phyloP scores from a whole-genome alignment of 2,797 vertebrate species.

The Myotis vivesi region DNA sequence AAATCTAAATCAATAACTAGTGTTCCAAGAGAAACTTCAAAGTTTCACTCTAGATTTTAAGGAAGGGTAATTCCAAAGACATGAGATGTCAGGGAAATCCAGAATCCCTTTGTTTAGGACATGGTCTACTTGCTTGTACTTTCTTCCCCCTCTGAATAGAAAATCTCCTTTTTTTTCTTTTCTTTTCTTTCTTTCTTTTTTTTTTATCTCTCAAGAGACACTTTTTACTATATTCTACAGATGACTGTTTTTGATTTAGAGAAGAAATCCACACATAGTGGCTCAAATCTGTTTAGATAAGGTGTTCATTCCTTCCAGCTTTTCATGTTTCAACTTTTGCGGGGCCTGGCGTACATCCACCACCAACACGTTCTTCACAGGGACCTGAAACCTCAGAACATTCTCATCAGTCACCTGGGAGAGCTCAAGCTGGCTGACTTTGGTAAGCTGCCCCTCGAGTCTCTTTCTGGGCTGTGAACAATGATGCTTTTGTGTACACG shows the following conservation, averaged over 20 bases:
- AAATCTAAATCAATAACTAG: constrained; percentile 62
- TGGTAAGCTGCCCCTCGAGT: constrained; percentile 82
- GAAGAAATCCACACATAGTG: constrained; percentile 55
- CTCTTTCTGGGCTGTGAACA: constrained; percentile 56
- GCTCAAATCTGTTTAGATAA: constrained; percentile 65
- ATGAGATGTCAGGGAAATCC: constrained; percentile 39
- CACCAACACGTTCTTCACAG: constrained; percentile 91
- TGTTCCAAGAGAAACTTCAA: constrained; percentile 60
- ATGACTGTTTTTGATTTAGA: constrained; percentile 74
- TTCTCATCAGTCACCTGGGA: constrained; percentile 94
- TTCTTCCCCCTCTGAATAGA: not conserved
- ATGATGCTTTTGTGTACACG: constrained; percentile 49
- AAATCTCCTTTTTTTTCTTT: not conserved
- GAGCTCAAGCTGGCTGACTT: constrained; percentile 96
- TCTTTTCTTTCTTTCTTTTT: not conserved
- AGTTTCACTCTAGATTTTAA: constrained; percentile 58
- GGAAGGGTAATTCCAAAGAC: constrained; percentile 55
- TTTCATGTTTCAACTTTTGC: constrained; percentile 94
- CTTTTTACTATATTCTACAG: constrained; percentile 70
- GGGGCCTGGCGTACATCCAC: constrained; percentile 92
- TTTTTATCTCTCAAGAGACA: constrained; percentile 53
- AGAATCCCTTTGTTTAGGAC: constrained; percentile 52
- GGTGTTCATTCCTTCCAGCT: constrained; percentile 84
- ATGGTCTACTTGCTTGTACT: constrained; percentile 29
- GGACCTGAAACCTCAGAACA: constrained; percentile 96